Evolutionary conservation across 2,888 invertebrate species (phyloP), one percentile per base, ranked within the genome.

Genomic region (Heliconius sara): DNA sequence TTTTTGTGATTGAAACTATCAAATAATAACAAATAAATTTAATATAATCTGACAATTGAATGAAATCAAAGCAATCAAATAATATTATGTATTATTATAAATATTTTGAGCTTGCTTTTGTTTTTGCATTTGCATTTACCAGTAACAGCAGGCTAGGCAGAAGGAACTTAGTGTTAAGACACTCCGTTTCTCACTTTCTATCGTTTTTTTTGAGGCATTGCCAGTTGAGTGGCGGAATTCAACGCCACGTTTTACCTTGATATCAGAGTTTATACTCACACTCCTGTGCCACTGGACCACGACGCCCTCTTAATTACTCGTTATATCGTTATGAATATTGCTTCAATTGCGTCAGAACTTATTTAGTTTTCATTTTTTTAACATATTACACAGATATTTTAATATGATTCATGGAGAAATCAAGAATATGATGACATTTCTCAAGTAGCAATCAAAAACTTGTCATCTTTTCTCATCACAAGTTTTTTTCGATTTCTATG

Each of bases 391-490:
- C 22, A 57, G 9, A 34, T 73, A 9, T n/a, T 39, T 72, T 27
- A 72, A 57, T 60, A 13, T 73, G 57, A 60, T 39, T 60, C n/a
- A 34, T 60, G 19, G 34, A 16, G 65, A 72, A 78, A 78, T 57
- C 57, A 57, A 73, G n/a, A 43, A 30, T n/a, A 73, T 73, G 39
- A 73, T 34, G 66, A 72, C 9, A 77, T 72, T 65, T 52, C 16
- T 25, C 27, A 52, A 60, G 52, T 67, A n/a, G n/a, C 12, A 39
- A 67, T 16, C 43, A n/a, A n/a, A 43, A n/a, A 68, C 13, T 12
- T 25, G 39, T 70, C 34, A 66, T 47, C 25, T 30, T 27, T n/a
- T 52, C n/a, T 72, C 6, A 57, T n/a, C 2, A 66, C 13, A 19
- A 43, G 12, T 67, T 34, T 77, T 63, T 66, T 25, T 25, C 25